Evolutionary conservation across 2,113 vertebrate genomes (phyloP).

Genomic region (Poeciliopsis retropinna): DNA sequence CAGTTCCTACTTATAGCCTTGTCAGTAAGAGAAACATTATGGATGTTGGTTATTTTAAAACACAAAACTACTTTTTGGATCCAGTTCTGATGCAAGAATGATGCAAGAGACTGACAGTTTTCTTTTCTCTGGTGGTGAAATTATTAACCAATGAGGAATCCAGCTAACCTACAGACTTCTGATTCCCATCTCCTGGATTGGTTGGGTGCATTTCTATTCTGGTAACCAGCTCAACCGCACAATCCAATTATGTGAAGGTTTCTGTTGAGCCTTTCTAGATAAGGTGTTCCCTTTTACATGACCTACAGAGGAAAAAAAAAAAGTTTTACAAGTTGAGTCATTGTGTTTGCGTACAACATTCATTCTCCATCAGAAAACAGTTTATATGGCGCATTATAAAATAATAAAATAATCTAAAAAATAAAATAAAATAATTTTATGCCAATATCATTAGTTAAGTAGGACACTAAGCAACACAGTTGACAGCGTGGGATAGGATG

Average conservation of each 20-base stretch:
- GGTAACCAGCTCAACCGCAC: conserved; percentile 62
- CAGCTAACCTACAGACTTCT: conserved; percentile 42
- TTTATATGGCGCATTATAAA: too few species aligned
- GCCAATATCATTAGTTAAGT: too few species aligned
- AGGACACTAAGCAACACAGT: too few species aligned
- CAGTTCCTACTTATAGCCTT: not conserved
- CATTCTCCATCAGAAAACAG: not conserved
- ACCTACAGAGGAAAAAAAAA: conserved; percentile 38
- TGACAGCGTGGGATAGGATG: too few species aligned
- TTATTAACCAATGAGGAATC: conserved; percentile 35
- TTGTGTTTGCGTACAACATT: not conserved
- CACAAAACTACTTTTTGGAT: not conserved
- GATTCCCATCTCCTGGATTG: conserved; percentile 68
- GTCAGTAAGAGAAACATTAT: not conserved
- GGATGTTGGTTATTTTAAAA: not conserved
- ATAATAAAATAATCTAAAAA: too few species aligned
- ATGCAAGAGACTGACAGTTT: not conserved
- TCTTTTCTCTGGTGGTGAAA: not conserved
- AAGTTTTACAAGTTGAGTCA: conserved; percentile 7
- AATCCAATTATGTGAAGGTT: conserved; percentile 71
- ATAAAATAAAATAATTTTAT: too few species aligned
- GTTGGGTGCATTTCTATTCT: conserved; percentile 60
- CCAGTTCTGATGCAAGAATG: not conserved
- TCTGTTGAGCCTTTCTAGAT: conserved; percentile 34
- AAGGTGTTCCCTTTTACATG: conserved; percentile 27